Conservation (phyloP, 2,888 invertebrate genomes). For the Macrosiphum euphorbiae region DNA sequence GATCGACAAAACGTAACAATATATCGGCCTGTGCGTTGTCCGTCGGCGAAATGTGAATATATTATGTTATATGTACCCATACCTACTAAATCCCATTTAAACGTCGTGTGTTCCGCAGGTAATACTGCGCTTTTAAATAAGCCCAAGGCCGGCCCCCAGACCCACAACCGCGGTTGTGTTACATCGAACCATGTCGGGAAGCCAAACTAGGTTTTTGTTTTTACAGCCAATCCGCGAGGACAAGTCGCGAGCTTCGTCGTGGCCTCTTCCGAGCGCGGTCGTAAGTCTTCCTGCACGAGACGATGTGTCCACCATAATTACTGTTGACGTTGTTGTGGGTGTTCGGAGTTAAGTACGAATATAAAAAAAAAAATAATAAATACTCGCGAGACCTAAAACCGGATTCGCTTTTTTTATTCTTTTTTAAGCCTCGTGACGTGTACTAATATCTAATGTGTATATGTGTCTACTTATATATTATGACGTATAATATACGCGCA, state of each 20-base stretch:
- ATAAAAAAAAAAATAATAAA: background rate
- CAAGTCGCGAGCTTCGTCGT: background rate
- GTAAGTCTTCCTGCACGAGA: slow-evolving; percentile 1
- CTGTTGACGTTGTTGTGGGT: background rate
- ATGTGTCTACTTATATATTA: too few species aligned
- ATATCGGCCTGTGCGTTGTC: background rate
- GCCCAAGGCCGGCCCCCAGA: background rate
- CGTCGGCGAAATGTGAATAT: background rate
- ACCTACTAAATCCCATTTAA: background rate
- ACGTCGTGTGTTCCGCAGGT: background rate
- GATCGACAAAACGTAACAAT: background rate
- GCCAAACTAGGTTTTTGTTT: background rate
- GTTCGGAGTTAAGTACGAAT: background rate
- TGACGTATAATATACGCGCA: background rate
- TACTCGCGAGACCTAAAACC: background rate
- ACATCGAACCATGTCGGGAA: slow-evolving; percentile 10
- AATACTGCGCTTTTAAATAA: background rate
- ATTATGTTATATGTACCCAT: background rate
- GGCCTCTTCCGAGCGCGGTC: background rate
- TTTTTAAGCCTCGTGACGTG: background rate
- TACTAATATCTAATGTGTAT: background rate
- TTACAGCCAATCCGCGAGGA: background rate
- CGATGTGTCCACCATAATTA: background rate
- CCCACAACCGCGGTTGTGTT: background rate
- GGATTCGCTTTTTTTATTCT: background rate